Conservation (phyloP, 2,888 invertebrate species). For the Dryobota labecula region DNA sequence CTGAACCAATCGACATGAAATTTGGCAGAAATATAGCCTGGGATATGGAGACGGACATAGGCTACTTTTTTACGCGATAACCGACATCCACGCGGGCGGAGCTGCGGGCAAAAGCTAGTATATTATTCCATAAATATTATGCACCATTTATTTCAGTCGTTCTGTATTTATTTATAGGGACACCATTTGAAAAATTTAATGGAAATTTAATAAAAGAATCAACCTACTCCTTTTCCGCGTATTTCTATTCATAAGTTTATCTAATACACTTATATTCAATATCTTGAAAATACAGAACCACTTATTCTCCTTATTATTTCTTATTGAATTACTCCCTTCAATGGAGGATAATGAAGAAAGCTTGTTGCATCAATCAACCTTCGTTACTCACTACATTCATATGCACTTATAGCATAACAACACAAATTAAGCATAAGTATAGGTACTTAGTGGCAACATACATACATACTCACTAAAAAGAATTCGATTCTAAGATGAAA, state of each 20-base stretch:
- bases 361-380: conserved; percentile 22
- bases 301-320: background rate
- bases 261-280: conserved; percentile 4
- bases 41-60: too few species aligned
- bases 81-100: too few species aligned
- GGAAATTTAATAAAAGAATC: background rate
- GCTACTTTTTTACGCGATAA: too few species aligned
- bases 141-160: too few species aligned
- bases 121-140: too few species aligned
- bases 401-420: conserved; percentile 18
- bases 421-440: background rate
- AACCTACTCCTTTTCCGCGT: background rate
- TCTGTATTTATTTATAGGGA: too few species aligned
- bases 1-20: too few species aligned
- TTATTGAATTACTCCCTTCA: conserved; percentile 16
- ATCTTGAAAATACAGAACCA: conserved; percentile 9
- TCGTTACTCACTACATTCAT: conserved; percentile 10
- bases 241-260: background rate
- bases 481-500: background rate
- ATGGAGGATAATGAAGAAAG: conserved; percentile 24
- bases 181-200: background rate
- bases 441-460: background rate
- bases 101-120: too few species aligned
- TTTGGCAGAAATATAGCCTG: too few species aligned
- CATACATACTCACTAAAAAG: background rate